Evolutionary conservation across 2,797 vertebrate species (phyloP).

Genomic region (Neosilurus hyrtlii): DNA sequence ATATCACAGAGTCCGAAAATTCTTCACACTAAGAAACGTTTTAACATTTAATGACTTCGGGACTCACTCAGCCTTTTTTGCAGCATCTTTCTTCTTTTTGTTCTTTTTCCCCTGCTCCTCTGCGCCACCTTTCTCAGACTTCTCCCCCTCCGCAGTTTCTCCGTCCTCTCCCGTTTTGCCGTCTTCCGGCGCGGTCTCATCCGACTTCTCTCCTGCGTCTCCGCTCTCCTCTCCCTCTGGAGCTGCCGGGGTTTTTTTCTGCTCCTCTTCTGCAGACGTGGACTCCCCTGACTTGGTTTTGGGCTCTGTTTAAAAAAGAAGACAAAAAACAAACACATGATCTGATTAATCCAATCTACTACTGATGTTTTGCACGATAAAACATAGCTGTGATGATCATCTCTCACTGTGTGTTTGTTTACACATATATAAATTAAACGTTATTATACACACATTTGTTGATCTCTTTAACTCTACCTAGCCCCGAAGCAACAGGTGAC

Average conservation of each 20-base stretch:
- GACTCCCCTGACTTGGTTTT: slow-evolving; percentile 85
- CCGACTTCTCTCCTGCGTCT: slow-evolving; percentile 68
- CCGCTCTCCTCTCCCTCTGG: slow-evolving; percentile 67
- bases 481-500: neutral
- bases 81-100: slow-evolving; percentile 46
- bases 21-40: slow-evolving; percentile 56
- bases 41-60: neutral
- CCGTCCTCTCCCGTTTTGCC: slow-evolving; percentile 40
- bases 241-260: slow-evolving; percentile 71
- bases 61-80: slow-evolving; percentile 70
- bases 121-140: slow-evolving; percentile 47
- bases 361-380: neutral
- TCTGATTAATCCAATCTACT: no score
- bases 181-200: slow-evolving; percentile 70
- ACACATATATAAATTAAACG: no score
- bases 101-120: slow-evolving; percentile 57
- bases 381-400: neutral
- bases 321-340: no score
- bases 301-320: slow-evolving; percentile 72
- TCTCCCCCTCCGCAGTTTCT: slow-evolving; percentile 43
- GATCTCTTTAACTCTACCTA: neutral
- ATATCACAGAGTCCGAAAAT: no score
- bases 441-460: no score
- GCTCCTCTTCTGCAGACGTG: slow-evolving; percentile 79
- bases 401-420: no score